Base-by-base conservation (phyloP, 2,113 vertebrate species). In the Mus pahari region DNA sequence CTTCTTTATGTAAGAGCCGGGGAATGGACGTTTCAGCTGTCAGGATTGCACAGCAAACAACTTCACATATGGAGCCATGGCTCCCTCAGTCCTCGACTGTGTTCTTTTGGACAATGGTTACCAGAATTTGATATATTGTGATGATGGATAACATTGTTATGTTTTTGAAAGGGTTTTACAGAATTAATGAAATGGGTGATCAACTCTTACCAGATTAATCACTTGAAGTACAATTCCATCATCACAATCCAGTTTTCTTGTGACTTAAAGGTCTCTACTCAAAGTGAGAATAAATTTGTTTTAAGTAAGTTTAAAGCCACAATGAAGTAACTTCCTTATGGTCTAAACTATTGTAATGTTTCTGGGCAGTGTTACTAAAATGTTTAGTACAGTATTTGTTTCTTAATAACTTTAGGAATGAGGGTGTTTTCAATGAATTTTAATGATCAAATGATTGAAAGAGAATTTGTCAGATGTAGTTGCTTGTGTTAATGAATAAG, bases 371-470 rank as follows among this genome's bases (percentile, higher is more conserved):
- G 91, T 95, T 97, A 96, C 88, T 93, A 50, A 55, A 66, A 89
- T 86, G 88, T 7, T 95, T 26, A 91, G 28, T 97, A 95, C 87
- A 74, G 39, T 94, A 81, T 97, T 98, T 89, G 87, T 55, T 74
- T 74, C n/a, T 74, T 77, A 82, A 70, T 13, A 62, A 89, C 96
- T 97, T 79, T 96, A 96, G 81, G 26, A 73, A 97, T 86, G 95
- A 94, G 31, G 53, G 87, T 94, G 50, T 94, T 92, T 66, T 71
- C 60, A 96, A 55, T 96, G 13, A 97, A 84, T 90, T 89, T 90
- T 93, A 10, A 36, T 86, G 89, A 94, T 95, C 26, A 94, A 36
- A 93, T 94, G 55, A 93, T 83, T n/a, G 97, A 97, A 96, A 94
- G 86, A 90, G 22, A 77, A 50, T 89, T 58, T 95, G 83, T 78